phyloP scores from a whole-genome alignment of 2,888 invertebrate genomes.

The Branchellion lobata region DNA sequence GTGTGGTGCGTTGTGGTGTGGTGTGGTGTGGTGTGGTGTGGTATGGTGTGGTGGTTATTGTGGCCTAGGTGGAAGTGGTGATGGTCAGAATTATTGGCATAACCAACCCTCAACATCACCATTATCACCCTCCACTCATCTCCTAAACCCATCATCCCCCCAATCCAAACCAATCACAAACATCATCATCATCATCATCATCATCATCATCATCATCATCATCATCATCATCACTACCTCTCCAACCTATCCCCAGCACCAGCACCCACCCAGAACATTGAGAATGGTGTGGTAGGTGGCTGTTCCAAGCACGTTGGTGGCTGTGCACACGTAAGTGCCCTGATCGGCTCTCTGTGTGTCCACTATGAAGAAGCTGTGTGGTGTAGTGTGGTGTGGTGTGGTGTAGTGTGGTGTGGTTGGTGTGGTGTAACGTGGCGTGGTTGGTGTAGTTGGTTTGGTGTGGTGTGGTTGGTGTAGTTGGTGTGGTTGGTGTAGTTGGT shows the following conservation, averaged over 20 bases:
- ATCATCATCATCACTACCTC: no score
- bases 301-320: conserved; percentile 82
- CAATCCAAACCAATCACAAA: background rate
- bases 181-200: no score
- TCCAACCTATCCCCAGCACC: background rate
- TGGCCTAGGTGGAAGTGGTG: background rate
- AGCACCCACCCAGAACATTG: conserved; percentile 70
- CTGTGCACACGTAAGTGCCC: conserved; percentile 90
- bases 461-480: background rate
- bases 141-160: background rate
- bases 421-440: background rate
- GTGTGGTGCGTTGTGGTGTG: no score
- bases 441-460: background rate
- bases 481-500: no score
- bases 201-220: no score
- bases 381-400: background rate
- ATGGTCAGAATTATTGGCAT: background rate
- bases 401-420: background rate
- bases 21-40: no score
- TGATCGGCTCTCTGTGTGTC: conserved; percentile 83
- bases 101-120: no score
- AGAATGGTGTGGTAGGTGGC: conserved; percentile 83
- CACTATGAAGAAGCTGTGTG: conserved; percentile 79
- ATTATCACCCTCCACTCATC: no score
- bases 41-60: background rate